Evolutionary conservation across 1,140 invertebrate species (phyloP), one percentile per base, ranked within the genome.

Genomic region (Caenorhabditis inopinata): DNA sequence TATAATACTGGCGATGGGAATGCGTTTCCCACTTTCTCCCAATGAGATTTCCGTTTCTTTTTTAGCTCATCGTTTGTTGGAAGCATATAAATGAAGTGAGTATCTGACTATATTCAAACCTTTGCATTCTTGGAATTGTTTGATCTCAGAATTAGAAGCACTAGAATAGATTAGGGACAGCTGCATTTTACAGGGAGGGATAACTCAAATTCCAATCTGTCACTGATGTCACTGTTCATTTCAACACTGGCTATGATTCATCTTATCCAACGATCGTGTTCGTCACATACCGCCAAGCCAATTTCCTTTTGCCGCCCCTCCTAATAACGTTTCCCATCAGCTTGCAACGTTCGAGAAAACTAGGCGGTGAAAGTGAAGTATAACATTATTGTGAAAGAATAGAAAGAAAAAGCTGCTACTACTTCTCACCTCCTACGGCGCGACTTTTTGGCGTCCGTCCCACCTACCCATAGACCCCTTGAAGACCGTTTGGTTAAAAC

Each of bases 281-380:
- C 51, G 25, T 68, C 6, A 5, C 58, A 68, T 42, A 32, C 58
- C 58, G 58, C 16, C 58, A 38, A 68, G 38, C 53, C 53, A 25
- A 25, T 7, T 9, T 32, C 32, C 21, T 9, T 68, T 42, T 32
- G 9, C 25, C 11, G 7, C 58, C 58, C n/a, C 32, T 3, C 32
- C 6, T n/a, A 12, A n/a, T 32, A 38, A 68, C 38, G 32, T 14
- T 25, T 68, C 58, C 38, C 58, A 68, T 68, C 58, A 68, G 58
- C 58, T 68, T 68, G 58, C 58, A 68, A 68, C 58, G 58, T 68
- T 68, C 58, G 58, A 68, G 58, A 68, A 68, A 68, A 68, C 58
- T 21, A 68, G 58, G 58, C 58, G 58, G 51, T 42, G 32, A 68
- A 35, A 68, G 58, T 68, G 58, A 68, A 68, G 58, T 38, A 68